A percentile compares a stretch with the other conserved stretches of the same genome.
These are phyloP conservation scores for Laspeyria flexula DNA, from an alignment of 2,888 invertebrate species.

Conservation along the genomic window DNA sequence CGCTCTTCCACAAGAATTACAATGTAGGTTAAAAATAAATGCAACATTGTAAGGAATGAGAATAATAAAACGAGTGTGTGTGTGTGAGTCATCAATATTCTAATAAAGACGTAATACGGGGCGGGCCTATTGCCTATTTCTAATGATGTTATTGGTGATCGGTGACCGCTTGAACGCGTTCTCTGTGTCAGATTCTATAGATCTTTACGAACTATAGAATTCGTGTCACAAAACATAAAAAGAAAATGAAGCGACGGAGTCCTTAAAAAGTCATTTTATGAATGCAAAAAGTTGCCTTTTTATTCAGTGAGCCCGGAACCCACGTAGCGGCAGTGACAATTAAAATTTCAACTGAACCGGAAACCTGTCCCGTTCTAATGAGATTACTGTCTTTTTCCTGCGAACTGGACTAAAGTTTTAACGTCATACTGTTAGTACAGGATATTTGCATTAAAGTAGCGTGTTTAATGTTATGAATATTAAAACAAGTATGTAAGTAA, in stretches of 20 bases:
- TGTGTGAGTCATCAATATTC: too few species aligned
- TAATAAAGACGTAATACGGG: too few species aligned
- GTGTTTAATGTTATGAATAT: neutral
- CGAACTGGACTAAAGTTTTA: slow-evolving; percentile 2
- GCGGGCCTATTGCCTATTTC: too few species aligned
- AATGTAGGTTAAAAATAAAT: too few species aligned
- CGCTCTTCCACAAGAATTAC: too few species aligned
- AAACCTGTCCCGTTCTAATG: slow-evolving; percentile 11
- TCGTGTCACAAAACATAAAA: neutral
- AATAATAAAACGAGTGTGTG: too few species aligned
- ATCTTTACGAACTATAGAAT: too few species aligned
- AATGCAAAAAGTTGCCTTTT: slow-evolving; percentile 1
- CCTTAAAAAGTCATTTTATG: slow-evolving; percentile 5
- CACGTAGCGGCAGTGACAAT: slow-evolving; percentile 13
- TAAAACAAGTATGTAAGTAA: too few species aligned
- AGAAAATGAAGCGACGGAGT: neutral
- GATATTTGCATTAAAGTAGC: neutral
- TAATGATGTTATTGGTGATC: too few species aligned
- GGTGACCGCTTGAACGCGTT: too few species aligned
- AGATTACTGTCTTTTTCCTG: slow-evolving; percentile 9
- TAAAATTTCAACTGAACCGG: slow-evolving; percentile 22
- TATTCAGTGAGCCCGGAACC: neutral
- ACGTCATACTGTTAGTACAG: neutral
- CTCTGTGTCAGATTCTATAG: too few species aligned
- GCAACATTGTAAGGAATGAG: too few species aligned